phyloP scores from a whole-genome alignment of 2,113 vertebrate species.

The Carlito syrichta region DNA sequence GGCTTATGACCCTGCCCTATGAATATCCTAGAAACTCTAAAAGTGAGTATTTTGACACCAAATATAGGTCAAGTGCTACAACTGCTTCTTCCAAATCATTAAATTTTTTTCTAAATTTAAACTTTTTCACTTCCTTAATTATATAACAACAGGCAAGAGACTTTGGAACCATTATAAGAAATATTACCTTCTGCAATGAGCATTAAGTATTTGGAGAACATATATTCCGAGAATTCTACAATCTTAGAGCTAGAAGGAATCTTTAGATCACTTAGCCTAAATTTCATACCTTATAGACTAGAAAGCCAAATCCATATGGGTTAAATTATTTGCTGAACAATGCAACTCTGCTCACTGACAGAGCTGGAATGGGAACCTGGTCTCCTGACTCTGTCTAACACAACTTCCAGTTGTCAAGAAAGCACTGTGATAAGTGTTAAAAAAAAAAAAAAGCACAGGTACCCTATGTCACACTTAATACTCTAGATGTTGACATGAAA shows the following conservation, averaged over 20 bases:
- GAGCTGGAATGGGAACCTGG: background rate
- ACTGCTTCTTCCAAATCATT: slow-evolving; percentile 6
- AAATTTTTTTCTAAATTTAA: background rate
- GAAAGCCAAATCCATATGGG: background rate
- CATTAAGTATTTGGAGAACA: background rate
- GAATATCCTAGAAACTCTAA: background rate
- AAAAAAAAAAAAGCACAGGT: background rate
- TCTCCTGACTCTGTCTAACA: background rate
- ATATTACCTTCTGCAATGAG: background rate
- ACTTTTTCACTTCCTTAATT: slow-evolving; percentile 13
- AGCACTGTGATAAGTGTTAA: background rate
- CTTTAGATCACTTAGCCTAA: background rate
- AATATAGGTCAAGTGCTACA: slow-evolving; percentile 29
- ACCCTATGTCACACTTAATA: too few relatives aligned
- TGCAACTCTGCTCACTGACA: background rate
- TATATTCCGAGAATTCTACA: background rate
- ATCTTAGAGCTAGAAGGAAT: background rate
- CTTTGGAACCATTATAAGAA: background rate
- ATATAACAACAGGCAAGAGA: background rate
- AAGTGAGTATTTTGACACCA: background rate
- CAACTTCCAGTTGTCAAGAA: background rate
- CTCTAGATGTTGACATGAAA: background rate
- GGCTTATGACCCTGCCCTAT: slow-evolving; percentile 38
- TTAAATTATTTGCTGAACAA: background rate
- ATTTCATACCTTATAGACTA: background rate